Conservation (phyloP, 2,797 vertebrate genomes). For the Melanotaenia parkinsoni region DNA sequence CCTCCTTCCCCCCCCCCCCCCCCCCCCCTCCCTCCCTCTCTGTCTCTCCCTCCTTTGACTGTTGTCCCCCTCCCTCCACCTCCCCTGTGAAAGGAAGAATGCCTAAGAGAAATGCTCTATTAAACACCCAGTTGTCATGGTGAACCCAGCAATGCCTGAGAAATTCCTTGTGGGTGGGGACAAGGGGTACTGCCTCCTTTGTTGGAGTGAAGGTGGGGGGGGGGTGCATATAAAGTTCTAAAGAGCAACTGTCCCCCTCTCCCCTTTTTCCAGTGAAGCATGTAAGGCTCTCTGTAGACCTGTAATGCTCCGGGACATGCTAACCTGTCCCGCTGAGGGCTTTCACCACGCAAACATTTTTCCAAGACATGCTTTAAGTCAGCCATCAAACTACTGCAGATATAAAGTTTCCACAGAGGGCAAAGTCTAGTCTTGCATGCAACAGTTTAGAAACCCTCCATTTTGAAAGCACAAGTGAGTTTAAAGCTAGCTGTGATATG, state of each 20-base stretch:
- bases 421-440: conserved; percentile 25
- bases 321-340: conserved; percentile 57
- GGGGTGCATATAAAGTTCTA: conserved; percentile 78
- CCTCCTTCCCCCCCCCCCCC: conserved; percentile 26
- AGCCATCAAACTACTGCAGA: conserved; percentile 43
- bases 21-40: conserved; percentile 25
- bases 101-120: conserved; percentile 91
- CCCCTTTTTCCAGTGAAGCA: conserved; percentile 64
- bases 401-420: conserved; percentile 38
- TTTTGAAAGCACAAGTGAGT: conserved; percentile 38
- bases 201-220: conserved; percentile 71
- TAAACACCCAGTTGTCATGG: conserved; percentile 87
- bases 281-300: conserved; percentile 62
- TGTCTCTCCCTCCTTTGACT: conserved; percentile 69
- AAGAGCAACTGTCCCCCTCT: conserved; percentile 76
- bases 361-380: conserved; percentile 41
- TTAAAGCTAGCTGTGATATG: conserved; percentile 43
- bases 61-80: conserved; percentile 52
- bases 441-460: conserved; percentile 40
- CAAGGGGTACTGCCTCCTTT: conserved; percentile 78
- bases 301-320: conserved; percentile 46
- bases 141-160: conserved; percentile 84
- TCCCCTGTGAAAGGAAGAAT: conserved; percentile 83
- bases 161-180: conserved; percentile 86
- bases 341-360: conserved; percentile 44